Base-by-base conservation (phyloP, 2,888 invertebrate genomes). In the Lasioglossum figueresi region DNA sequence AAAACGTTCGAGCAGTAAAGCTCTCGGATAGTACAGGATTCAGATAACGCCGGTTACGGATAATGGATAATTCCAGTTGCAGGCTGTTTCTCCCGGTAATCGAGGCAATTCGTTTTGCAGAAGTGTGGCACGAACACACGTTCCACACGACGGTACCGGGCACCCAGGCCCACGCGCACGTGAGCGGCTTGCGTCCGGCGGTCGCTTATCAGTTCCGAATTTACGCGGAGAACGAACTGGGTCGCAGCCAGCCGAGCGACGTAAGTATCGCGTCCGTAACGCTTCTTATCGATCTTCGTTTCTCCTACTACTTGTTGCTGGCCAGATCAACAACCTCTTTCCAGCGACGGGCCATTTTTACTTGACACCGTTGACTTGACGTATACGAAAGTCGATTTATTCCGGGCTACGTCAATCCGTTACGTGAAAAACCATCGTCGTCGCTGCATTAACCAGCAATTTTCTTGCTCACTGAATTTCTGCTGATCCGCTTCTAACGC, bases 191-290 rank as follows among this genome's bases (percentile, higher is more conserved):
- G 52, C 97, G 97, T 84, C 99, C 99, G 19, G 97, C 98, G 10
- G 98, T 97, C 85, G 97, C 97, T 27, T 99, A 99, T 95, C 98
- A 98, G 94, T 96, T 99, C 91, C 96, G 98, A 91, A 97, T 99
- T 93, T 96, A 98, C 91, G 98, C 98, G 14, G 98, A 98, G 95
- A 99, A 99, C 95, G 96, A 98, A 92, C 96, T 99, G 88, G 99
- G 99, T 4, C 96, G 97, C 89, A 98, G 98, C 91, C 98, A 98
- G 92, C 98, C 98, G 73, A 98, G 98, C 91, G 98, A 98, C 95
- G 97, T 98, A 91, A 91, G 95, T 94, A 85, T 82, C 76, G 71
- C 43, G 14, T 40, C n/a, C 40, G 43, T 34, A n/a, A 68, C 34
- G 45, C 45, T 31, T 52, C 34, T 27, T 52, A 52, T 63, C 76